Evolutionary conservation across 2,113 vertebrate species (phyloP), one percentile per base, ranked within the genome.

Genomic region (Dipodomys merriami): DNA sequence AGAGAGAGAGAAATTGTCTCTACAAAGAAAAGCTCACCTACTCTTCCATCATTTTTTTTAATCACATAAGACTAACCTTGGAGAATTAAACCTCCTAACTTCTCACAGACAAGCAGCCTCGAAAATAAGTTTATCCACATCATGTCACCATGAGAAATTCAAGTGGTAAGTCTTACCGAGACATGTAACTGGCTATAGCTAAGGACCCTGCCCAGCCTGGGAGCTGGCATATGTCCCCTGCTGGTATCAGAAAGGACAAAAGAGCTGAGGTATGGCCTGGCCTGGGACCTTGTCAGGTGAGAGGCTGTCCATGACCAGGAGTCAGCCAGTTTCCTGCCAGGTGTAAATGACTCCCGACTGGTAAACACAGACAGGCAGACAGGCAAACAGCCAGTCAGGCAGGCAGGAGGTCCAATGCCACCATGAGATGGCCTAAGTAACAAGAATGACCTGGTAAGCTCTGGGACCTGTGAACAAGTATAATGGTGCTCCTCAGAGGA

Each of bases 401-500:
- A 13, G 15, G 53, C 53, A 19, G 53, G 15, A 16, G 53, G 53
- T 57, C 11, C 53, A 57, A 57, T 57, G 53, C 53, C 53, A 57
- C 53, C 53, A 57, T 57, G 15, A 49, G 10, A 49, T 57, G 53
- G 15, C 53, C 8, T 57, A 57, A 18, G 53, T 57, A 57, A 13
- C 53, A 57, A 57, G 53, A 57, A 18, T 13, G 53, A 57, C 53
- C 53, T 57, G 53, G 53, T 57, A 2, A 80, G 53, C 57, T 30
- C 25, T 1, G 35, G 35, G 67, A 62, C 8, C 73, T 13, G 46
- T 35, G 57, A 25, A 39, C 69, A 57, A 6, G 78, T 68, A 11
- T 0, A 2, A 2, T 12, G 0, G 0, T 57, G 53, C 12, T 57
- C 53, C 53, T 27, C 2, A 0, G 0, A 0, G 0, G 19, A 49